These are phyloP conservation scores for Cacatua alba DNA, from an alignment of 2,113 vertebrate genomes.

Conservation along the genomic window DNA sequence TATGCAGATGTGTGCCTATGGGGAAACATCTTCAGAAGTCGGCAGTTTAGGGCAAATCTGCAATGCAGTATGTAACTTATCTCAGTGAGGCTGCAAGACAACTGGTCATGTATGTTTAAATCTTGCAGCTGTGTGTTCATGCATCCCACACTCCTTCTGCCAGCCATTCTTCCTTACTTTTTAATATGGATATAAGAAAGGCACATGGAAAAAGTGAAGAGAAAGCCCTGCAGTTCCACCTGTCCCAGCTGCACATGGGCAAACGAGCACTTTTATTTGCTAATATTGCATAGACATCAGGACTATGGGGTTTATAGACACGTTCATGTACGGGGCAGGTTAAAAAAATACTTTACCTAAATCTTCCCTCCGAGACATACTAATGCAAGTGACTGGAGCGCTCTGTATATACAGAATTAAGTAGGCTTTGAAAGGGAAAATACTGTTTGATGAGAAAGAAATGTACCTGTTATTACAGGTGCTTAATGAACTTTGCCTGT, in stretches of 20 bases:
- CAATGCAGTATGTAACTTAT: neutral
- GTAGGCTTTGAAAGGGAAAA: neutral
- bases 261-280: neutral
- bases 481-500: neutral
- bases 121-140: neutral
- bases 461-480: neutral
- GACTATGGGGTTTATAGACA: accelerated
- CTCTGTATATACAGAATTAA: neutral
- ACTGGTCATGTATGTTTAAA: neutral
- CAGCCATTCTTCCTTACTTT: neutral
- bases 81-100: neutral
- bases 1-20: neutral
- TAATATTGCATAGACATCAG: neutral
- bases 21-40: neutral
- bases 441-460: neutral
- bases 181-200: neutral
- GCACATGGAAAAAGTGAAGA: neutral
- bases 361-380: neutral
- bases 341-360: neutral
- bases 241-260: neutral
- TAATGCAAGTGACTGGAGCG: neutral
- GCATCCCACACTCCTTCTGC: neutral
- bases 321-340: neutral
- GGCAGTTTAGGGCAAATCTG: neutral
- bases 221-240: neutral